Conservation (phyloP, 1,140 invertebrate species). For the Nasonia giraulti region DNA sequence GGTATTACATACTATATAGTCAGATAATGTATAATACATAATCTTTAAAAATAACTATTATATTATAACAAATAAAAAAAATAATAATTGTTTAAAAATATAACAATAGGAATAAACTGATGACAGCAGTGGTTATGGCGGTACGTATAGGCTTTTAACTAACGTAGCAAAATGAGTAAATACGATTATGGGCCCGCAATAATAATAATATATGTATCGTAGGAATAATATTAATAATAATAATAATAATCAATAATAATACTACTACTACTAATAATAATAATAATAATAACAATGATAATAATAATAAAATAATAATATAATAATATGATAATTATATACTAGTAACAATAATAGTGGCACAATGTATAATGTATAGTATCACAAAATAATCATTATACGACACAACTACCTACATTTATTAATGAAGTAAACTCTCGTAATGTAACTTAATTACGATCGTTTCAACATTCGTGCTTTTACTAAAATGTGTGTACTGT, state of each 20-base stretch:
- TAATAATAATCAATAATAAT: constrained; percentile 49
- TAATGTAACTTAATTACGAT: constrained; percentile 4
- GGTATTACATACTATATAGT: constrained; percentile 18
- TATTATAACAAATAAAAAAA: constrained; percentile 48
- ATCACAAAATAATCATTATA: constrained; percentile 68
- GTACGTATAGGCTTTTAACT: constrained; percentile 25
- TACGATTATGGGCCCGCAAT: constrained; percentile 42
- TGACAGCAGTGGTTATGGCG: constrained; percentile 17
- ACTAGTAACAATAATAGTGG: constrained; percentile 55
- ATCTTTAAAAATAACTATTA: constrained; percentile 61
- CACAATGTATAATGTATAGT: constrained; percentile 61
- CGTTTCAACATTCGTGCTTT: constrained; percentile 37
- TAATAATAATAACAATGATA: constrained; percentile 51
- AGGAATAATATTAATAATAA: constrained; percentile 47
- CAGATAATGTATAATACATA: constrained; percentile 50
- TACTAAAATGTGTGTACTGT: constrained; percentile 37
- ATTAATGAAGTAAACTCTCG: constrained; percentile 40
- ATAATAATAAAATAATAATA: constrained; percentile 52
- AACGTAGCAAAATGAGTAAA: constrained; percentile 48
- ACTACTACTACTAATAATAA: constrained; percentile 54
- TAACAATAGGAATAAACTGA: constrained; percentile 33
- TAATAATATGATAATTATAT: constrained; percentile 36
- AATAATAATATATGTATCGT: constrained; percentile 18
- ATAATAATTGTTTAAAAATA: constrained; percentile 39
- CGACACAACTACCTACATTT: constrained; percentile 53